Evolutionary conservation across 2,113 vertebrate genomes (phyloP).

Genomic region (Ameiurus melas): DNA sequence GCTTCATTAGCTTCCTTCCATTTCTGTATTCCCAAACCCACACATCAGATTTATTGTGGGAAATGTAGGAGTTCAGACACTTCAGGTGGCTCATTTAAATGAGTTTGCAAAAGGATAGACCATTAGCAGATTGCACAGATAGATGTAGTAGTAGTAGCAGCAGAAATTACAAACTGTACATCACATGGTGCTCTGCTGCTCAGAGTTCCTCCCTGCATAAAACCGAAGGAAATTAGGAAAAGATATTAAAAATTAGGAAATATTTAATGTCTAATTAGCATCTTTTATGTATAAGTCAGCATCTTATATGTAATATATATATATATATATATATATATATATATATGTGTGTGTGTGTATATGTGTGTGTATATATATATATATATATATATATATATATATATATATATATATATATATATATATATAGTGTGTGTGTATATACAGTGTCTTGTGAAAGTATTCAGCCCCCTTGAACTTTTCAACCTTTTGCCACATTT

Average conservation of each 20-base stretch:
- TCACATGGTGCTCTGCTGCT: background rate
- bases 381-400: too few species aligned
- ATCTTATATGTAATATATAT: too few species aligned
- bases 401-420: too few species aligned
- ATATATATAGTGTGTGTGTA: too few species aligned
- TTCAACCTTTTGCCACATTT: too few species aligned
- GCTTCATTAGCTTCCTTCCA: background rate
- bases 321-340: too few species aligned
- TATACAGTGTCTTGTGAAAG: too few species aligned
- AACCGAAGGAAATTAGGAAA: background rate
- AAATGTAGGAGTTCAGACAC: background rate
- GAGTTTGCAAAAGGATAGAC: background rate
- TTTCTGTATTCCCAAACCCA: background rate
- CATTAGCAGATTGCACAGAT: background rate
- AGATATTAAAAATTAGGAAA: background rate
- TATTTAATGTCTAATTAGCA: conserved; percentile 1
- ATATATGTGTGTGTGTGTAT: too few species aligned
- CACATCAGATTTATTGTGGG: background rate
- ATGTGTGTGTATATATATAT: too few species aligned
- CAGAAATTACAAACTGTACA: background rate
- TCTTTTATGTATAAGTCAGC: background rate
- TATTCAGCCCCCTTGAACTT: too few species aligned
- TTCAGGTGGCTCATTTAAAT: background rate
- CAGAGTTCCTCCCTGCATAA: background rate
- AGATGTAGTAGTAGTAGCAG: background rate